A percentile compares a stretch with the other conserved stretches of the same genome.
Conservation (phyloP, 1,140 invertebrate genomes). For the Drosophila asahinai region DNA sequence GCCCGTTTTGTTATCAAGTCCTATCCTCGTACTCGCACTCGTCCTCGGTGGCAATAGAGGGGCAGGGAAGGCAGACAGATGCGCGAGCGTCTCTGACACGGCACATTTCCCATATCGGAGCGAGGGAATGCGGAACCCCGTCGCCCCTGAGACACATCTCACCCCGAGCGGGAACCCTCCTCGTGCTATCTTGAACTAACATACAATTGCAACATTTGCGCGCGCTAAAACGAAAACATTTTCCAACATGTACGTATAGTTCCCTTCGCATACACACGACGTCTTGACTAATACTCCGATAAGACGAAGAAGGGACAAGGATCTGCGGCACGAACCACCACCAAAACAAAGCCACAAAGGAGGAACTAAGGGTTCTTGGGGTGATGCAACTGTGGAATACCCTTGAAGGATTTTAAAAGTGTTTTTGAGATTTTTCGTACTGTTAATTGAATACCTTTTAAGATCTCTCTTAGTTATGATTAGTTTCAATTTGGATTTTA, state of each 20-base stretch:
- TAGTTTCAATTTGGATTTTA: not conserved
- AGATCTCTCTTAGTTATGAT: not conserved
- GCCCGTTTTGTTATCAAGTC: conserved; percentile 32
- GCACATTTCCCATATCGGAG: conserved; percentile 43
- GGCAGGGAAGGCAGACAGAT: conserved; percentile 43
- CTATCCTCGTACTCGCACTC: conserved; percentile 15
- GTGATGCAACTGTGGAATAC: conserved; percentile 1
- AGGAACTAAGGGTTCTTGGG: not conserved
- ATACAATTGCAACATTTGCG: conserved; percentile 79
- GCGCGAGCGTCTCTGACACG: conserved; percentile 34
- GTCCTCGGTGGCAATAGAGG: conserved; percentile 6
- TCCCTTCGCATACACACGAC: conserved; percentile 8
- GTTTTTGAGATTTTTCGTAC: no score
- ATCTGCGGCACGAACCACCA: conserved; percentile 71
- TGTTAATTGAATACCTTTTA: no score
- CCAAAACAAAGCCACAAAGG: conserved; percentile 33
- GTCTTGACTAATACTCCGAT: conserved; percentile 55
- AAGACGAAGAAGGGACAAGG: conserved; percentile 49
- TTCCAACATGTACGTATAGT: conserved; percentile 50
- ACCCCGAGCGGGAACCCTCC: conserved; percentile 23
- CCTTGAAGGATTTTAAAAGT: not conserved
- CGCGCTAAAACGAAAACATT: conserved; percentile 70
- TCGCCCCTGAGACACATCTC: not conserved
- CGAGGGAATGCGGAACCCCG: conserved; percentile 60
- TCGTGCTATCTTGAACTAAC: conserved; percentile 51